These are phyloP conservation scores for Eurypyga helias DNA, from an alignment of 2,113 vertebrate genomes.

Conservation along the genomic window DNA sequence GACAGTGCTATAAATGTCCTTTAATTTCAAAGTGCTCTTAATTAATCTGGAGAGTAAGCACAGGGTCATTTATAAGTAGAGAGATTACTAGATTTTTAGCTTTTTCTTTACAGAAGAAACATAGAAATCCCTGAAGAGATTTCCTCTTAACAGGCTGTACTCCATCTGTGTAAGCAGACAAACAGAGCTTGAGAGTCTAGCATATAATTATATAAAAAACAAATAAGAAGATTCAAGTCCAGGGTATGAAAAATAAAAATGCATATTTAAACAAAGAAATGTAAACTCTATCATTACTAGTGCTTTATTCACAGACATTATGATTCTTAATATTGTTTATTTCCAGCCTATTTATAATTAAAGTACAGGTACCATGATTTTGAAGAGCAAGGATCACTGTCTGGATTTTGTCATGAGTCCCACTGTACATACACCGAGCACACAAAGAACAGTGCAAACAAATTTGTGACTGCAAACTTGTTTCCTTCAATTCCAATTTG, in stretches of 20 bases:
- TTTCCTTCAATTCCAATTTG: not conserved
- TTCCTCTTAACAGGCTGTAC: not conserved
- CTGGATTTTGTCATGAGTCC: not conserved
- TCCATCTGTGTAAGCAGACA: not conserved
- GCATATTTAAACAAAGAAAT: not conserved
- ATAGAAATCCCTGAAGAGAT: not conserved
- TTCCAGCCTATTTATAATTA: not conserved
- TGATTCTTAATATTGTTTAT: not conserved
- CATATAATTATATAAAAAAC: not conserved
- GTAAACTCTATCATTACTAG: rapidly evolving
- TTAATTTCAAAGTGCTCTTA: not conserved
- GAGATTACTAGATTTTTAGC: not conserved
- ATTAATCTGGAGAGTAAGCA: not conserved
- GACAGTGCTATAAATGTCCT: not conserved
- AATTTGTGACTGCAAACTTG: not conserved
- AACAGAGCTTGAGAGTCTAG: not conserved
- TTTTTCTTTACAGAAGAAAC: not conserved
- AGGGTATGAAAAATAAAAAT: not conserved
- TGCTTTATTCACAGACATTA: not conserved
- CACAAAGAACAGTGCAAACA: not conserved
- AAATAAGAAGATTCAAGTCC: not conserved
- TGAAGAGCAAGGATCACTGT: not conserved
- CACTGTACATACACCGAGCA: not conserved
- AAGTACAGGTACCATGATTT: not conserved
- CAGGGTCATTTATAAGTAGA: not conserved